Evolutionary conservation across 30 jellyfish, hydroid and myxozoan genomes (phyloP).

Genomic region (Aurelia aurita): DNA sequence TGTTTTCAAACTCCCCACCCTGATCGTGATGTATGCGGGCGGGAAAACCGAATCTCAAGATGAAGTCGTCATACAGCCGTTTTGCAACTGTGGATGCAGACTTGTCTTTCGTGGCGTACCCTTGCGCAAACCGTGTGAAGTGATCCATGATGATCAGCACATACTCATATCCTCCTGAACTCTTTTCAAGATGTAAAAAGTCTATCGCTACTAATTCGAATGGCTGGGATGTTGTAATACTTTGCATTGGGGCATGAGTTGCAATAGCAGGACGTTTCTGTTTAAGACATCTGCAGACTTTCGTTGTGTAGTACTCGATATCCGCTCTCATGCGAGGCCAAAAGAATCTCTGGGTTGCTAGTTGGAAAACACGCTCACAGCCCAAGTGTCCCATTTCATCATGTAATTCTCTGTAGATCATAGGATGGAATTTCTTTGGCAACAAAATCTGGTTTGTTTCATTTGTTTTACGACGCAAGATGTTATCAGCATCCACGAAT

Average conservation of each 20-base stretch:
- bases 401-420: neutral
- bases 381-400: slow-evolving; percentile 10
- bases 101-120: slow-evolving; percentile 50
- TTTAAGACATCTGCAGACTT: slow-evolving; percentile 28
- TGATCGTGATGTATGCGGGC: slow-evolving; percentile 60
- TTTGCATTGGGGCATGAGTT: slow-evolving; percentile 27
- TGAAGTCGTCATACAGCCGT: slow-evolving; percentile 36
- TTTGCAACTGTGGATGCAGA: slow-evolving; percentile 45
- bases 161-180: slow-evolving; percentile 63
- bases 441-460: neutral
- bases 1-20: slow-evolving; percentile 60
- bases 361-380: neutral
- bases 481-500: too few relatives aligned
- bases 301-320: slow-evolving; percentile 26
- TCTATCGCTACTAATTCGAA: slow-evolving; percentile 23
- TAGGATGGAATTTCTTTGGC: neutral
- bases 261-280: slow-evolving; percentile 16
- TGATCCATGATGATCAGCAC: slow-evolving; percentile 50
- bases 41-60: slow-evolving; percentile 47
- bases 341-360: neutral
- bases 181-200: slow-evolving; percentile 24
- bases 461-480: too few relatives aligned
- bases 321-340: slow-evolving; percentile 43
- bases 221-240: slow-evolving; percentile 26
- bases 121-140: slow-evolving; percentile 53